Percentiles rank a stretch among this genome's conserved stretches.
Conservation (phyloP, 1,140 invertebrate species). For the Antheraea pernyi region DNA sequence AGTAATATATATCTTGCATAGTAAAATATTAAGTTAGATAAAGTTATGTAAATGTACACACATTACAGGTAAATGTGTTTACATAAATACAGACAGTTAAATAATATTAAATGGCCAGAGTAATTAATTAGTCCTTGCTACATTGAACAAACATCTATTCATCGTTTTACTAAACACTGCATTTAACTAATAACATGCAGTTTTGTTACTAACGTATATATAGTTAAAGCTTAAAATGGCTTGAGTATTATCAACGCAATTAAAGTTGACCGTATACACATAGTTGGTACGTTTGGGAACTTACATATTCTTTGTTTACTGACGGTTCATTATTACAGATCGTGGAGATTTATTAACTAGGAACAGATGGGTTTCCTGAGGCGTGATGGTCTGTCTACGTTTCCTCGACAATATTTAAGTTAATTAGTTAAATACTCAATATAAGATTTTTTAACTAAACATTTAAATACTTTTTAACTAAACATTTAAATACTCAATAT, state of each 20-base stretch:
- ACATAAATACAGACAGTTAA: not conserved
- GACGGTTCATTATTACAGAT: conserved; percentile 1
- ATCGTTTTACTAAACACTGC: not conserved
- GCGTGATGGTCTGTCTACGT: conserved; percentile 3
- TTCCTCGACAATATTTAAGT: not conserved
- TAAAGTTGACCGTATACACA: conserved; percentile 1
- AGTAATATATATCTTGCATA: no score
- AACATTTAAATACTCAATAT: not conserved
- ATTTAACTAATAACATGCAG: not conserved
- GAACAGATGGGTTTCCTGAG: not conserved
- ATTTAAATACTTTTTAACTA: no score
- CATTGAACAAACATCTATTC: conserved; percentile 7
- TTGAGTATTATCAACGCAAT: not conserved
- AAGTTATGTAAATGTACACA: not conserved
- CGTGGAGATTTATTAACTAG: not conserved
- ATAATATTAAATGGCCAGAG: not conserved
- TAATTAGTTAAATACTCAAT: not conserved
- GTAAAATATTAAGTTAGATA: not conserved
- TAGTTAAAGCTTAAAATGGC: conserved; percentile 5
- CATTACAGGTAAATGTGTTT: not conserved
- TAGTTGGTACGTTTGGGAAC: conserved; percentile 11
- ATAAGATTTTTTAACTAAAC: not conserved
- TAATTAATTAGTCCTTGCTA: conserved; percentile 7
- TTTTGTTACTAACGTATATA: not conserved
- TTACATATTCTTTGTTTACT: conserved; percentile 9